Evolutionary conservation across 2,888 invertebrate species (phyloP).

Genomic region (Diabrotica balteata): DNA sequence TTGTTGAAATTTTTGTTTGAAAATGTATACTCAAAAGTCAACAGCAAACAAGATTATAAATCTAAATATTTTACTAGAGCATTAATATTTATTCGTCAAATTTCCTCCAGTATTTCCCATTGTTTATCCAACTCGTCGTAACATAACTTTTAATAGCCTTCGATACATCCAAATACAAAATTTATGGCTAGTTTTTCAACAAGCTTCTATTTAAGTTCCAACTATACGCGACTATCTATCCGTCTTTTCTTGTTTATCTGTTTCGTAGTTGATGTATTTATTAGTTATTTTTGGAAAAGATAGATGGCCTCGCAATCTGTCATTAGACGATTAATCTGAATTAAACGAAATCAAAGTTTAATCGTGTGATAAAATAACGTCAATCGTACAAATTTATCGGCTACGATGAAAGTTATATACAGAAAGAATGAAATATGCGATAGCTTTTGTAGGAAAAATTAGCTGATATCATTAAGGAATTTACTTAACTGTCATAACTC

Average conservation of each 20-base stretch:
- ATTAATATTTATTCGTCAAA: too few species aligned
- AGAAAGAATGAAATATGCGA: too few species aligned
- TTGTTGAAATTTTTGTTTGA: too few species aligned
- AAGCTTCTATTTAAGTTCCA: conserved; percentile 6
- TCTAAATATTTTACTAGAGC: too few species aligned
- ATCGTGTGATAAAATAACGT: conserved; percentile 1
- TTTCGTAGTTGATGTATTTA: conserved; percentile 29
- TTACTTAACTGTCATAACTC: too few species aligned
- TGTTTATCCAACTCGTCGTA: conserved; percentile 16
- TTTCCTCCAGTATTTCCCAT: conserved; percentile 1
- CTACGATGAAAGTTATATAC: too few species aligned
- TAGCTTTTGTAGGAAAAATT: too few species aligned
- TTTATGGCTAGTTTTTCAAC: conserved; percentile 30
- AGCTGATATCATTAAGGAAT: too few species aligned
- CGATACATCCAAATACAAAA: conserved; percentile 16
- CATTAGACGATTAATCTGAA: conserved; percentile 22
- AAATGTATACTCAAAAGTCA: too few species aligned
- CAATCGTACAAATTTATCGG: background rate
- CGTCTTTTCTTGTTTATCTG: conserved; percentile 23
- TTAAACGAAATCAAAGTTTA: conserved; percentile 9
- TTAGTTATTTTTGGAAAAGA: conserved; percentile 28
- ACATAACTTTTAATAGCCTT: conserved; percentile 24
- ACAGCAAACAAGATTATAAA: too few species aligned
- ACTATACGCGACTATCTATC: conserved; percentile 13
- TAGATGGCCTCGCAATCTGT: conserved; percentile 10